Base-by-base conservation (phyloP, 2,888 invertebrate species). In the Monochamus alternatus region DNA sequence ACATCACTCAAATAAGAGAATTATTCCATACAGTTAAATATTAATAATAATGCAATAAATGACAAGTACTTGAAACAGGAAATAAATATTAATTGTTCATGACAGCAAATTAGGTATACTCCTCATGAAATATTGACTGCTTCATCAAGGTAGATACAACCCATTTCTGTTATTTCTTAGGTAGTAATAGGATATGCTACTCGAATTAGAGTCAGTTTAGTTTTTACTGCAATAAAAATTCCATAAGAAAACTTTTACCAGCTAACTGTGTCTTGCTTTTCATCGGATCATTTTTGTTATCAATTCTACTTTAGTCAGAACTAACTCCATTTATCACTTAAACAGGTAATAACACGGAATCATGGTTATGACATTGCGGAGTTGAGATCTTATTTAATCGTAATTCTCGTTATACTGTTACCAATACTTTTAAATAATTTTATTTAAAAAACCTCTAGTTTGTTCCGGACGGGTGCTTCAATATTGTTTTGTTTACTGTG, bases 401-500 rank as follows among this genome's bases (percentile, higher is more conserved):
- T 14, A 66, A 66, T 66, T 66, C 65, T 66, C 12, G 51, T 66
- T 66, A 66, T 66, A 66, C 65, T 66, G 65, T 66, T 66, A 66
- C 60, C 14, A 64, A 64, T 64, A 64, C 32, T 64, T 64, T 64
- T 64, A 64, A 66, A 66, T 66, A 66, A 66, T 66, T 47, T 66
- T 66, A 51, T 31, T 66, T 66, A 51, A 66, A 66, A 66, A 66
- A 47, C 30, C 31, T 44, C 64, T 51, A 47, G 65, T 66, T 66
- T 66, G 65, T 66, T 66, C 65, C 65, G 65, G 65, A 66, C 65
- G 65, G 65, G 65, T 66, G 65, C 65, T 47, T 66, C 65, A 44
- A 44, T 44, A 47, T 51, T 66, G 65, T 66, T 66, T 66, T 66
- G 51, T 44, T 44, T 66, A 51, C 51, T 66, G 65, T 51, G 65